Conservation (phyloP, 2,888 invertebrate genomes). For the Eueremaeus valkanovi region DNA sequence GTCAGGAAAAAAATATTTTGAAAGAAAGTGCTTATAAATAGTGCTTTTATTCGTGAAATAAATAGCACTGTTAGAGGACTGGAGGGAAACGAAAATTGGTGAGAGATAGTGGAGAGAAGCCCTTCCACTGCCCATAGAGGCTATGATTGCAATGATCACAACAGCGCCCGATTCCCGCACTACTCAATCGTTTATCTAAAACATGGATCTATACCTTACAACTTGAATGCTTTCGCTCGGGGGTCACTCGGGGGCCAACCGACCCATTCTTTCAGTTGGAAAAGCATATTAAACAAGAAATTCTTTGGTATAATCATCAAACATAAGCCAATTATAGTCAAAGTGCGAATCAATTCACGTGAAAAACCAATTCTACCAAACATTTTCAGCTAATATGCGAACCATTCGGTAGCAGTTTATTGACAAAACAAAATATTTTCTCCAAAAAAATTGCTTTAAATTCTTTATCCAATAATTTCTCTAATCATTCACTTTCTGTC, state of each 20-base stretch:
- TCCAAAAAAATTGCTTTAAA: neutral
- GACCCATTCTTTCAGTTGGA: neutral
- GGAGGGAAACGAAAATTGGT: constrained; percentile 14
- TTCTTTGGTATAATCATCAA: constrained; percentile 22
- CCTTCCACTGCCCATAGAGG: neutral
- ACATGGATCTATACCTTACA: constrained; percentile 6
- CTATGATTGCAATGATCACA: constrained; percentile 24
- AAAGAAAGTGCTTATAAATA: constrained; percentile 1
- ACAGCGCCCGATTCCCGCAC: neutral
- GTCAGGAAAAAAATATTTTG: neutral
- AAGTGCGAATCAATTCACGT: neutral
- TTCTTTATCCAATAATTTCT: too few relatives aligned
- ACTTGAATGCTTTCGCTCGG: neutral
- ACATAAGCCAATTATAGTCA: constrained; percentile 19
- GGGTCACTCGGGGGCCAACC: neutral
- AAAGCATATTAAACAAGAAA: neutral
- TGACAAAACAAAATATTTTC: neutral
- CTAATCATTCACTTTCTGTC: too few relatives aligned
- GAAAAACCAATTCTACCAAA: neutral
- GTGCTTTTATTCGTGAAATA: neutral
- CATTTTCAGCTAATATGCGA: neutral
- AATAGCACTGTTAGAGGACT: neutral
- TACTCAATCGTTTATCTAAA: neutral
- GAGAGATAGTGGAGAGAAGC: neutral
- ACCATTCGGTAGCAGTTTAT: neutral